A percentile compares a stretch with the other conserved stretches of the same genome.
These are phyloP conservation scores for Halcyon smyrnensis DNA, from an alignment of 2,797 vertebrate genomes.

Conservation along the genomic window DNA sequence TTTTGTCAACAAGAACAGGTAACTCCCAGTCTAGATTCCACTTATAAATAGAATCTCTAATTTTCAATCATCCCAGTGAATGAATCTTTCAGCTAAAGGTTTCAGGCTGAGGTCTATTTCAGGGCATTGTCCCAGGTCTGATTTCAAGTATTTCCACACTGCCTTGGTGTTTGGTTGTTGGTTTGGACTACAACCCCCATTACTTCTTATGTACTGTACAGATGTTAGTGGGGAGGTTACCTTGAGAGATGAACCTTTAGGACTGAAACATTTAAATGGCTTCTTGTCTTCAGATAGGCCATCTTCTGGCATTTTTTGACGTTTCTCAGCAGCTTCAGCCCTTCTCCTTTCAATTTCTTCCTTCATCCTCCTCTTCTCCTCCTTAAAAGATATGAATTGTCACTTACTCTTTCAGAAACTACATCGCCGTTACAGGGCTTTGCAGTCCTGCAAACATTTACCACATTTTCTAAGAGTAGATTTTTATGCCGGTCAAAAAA, in stretches of 20 bases:
- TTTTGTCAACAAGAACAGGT: background rate
- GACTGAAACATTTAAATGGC: slow-evolving; percentile 93
- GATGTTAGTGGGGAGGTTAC: slow-evolving; percentile 69
- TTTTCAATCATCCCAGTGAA: background rate
- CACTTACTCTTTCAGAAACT: background rate
- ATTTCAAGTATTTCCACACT: background rate
- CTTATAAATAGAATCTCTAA: background rate
- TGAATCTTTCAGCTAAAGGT: background rate
- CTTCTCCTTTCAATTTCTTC: slow-evolving; percentile 96
- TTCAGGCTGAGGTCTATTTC: background rate
- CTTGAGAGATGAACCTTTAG: slow-evolving; percentile 94
- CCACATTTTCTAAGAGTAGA: background rate
- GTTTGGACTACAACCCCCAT: background rate
- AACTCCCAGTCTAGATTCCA: background rate
- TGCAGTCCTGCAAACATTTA: background rate
- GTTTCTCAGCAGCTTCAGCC: slow-evolving; percentile 96
- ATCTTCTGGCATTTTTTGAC: slow-evolving; percentile 92
- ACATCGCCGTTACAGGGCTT: background rate
- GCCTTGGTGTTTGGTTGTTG: background rate
- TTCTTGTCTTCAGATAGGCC: slow-evolving; percentile 84
- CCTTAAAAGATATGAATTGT: slow-evolving; percentile 74
- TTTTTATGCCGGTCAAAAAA: background rate
- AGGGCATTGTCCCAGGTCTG: background rate
- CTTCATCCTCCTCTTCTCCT: slow-evolving; percentile 96
- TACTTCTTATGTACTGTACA: background rate